Conservation (phyloP, 2,113 vertebrate genomes). For the Cyprinodon variegatus region DNA sequence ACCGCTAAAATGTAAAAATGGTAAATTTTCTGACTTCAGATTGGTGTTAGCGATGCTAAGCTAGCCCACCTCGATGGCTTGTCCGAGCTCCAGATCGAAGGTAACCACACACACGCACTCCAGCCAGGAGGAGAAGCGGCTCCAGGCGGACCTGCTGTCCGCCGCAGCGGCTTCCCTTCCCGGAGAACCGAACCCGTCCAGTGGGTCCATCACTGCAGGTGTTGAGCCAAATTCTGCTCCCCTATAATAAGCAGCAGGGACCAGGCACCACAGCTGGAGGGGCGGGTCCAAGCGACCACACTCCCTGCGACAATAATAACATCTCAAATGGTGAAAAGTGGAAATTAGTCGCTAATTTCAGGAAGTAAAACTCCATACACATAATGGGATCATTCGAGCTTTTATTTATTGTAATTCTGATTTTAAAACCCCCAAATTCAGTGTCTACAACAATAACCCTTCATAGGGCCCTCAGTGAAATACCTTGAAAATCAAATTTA, state of each 20-base stretch:
- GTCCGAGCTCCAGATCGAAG: conserved; percentile 94
- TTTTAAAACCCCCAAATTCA: not conserved
- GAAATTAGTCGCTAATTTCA: not conserved
- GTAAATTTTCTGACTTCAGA: not conserved
- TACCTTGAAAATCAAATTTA: too few species aligned
- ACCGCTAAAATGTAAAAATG: not conserved
- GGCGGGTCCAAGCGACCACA: not conserved
- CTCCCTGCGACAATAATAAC: not conserved
- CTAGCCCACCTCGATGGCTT: conserved; percentile 89
- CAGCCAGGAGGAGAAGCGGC: conserved; percentile 89
- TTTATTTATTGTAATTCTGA: not conserved
- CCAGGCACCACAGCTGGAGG: too few species aligned
- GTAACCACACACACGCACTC: conserved; percentile 93
- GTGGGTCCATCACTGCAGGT: conserved; percentile 70
- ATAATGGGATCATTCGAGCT: not conserved
- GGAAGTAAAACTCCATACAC: not conserved
- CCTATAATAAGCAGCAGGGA: not conserved
- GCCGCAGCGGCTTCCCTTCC: conserved; percentile 23
- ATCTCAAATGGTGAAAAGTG: not conserved
- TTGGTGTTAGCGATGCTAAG: conserved; percentile 48
- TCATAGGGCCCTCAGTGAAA: too few species aligned
- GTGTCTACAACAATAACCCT: too few species aligned
- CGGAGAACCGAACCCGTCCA: conserved; percentile 54
- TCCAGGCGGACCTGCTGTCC: conserved; percentile 75
- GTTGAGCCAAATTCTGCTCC: not conserved